These are phyloP conservation scores for Rutpela maculata DNA, from an alignment of 2,888 invertebrate genomes.

Conservation along the genomic window DNA sequence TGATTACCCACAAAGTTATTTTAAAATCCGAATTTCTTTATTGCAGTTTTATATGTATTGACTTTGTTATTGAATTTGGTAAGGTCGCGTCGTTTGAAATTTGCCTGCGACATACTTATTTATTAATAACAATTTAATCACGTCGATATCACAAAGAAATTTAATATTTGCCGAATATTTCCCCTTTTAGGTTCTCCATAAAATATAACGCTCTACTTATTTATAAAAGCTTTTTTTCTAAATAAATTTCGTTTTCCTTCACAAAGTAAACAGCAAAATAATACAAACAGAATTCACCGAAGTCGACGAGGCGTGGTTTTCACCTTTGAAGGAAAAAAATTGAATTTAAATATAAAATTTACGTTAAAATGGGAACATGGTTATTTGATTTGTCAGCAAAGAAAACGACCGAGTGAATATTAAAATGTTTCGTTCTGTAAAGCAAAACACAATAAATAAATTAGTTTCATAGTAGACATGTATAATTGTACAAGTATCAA, in stretches of 20 bases:
- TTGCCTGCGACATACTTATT: neutral
- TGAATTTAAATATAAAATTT: neutral
- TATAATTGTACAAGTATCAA: neutral
- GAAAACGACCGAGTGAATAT: neutral
- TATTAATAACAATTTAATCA: neutral
- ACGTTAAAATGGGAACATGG: neutral
- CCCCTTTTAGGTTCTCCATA: neutral
- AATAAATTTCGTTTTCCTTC: constrained; percentile 6
- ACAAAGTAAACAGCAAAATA: constrained; percentile 1
- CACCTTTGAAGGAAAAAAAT: constrained; percentile 8
- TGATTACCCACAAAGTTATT: constrained; percentile 4
- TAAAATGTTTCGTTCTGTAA: neutral
- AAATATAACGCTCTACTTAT: constrained; percentile 22
- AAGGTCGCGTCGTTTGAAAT: neutral
- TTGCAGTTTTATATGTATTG: neutral
- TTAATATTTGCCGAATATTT: constrained; percentile 9
- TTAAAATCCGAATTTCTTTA: neutral
- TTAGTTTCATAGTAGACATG: neutral
- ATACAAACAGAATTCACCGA: constrained; percentile 2
- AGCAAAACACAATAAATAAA: neutral
- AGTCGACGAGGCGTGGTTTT: neutral
- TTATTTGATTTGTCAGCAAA: neutral
- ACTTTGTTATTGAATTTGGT: neutral
- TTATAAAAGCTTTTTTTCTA: neutral
- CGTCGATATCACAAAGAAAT: neutral